Evolutionary conservation across 2,797 vertebrate species (phyloP).

Genomic region (Anas acuta): DNA sequence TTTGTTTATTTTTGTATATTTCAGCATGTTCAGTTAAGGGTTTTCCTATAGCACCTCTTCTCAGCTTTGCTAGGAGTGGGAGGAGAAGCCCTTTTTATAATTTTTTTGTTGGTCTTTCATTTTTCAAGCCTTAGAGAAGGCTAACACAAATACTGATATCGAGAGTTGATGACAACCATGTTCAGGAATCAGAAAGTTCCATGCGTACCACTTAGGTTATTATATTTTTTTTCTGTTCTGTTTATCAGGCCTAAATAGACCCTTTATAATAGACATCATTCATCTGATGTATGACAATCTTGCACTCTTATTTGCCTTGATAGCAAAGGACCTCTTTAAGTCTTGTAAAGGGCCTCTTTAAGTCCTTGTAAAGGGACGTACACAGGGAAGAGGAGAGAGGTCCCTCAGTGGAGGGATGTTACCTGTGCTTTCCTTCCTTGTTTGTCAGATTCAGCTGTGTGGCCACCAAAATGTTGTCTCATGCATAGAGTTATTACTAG

Average conservation of each 20-base stretch:
- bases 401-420: neutral
- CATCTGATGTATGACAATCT: neutral
- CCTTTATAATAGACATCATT: neutral
- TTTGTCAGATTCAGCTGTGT: neutral
- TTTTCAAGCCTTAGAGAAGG: neutral
- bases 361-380: fast-evolving
- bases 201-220: neutral
- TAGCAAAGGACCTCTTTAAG: neutral
- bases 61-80: neutral
- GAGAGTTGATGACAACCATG: neutral
- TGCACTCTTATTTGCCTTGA: neutral
- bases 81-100: neutral
- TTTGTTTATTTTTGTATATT: neutral
- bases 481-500: neutral
- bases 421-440: neutral
- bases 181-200: neutral
- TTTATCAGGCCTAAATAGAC: neutral
- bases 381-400: neutral
- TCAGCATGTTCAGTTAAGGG: neutral
- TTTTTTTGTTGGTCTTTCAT: neutral
- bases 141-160: neutral
- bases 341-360: neutral
- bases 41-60: neutral
- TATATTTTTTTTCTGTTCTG: neutral
- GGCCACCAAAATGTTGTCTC: neutral